Conservation (phyloP, 2,888 invertebrate genomes). For the Bursaphelenchus okinawaensis region DNA sequence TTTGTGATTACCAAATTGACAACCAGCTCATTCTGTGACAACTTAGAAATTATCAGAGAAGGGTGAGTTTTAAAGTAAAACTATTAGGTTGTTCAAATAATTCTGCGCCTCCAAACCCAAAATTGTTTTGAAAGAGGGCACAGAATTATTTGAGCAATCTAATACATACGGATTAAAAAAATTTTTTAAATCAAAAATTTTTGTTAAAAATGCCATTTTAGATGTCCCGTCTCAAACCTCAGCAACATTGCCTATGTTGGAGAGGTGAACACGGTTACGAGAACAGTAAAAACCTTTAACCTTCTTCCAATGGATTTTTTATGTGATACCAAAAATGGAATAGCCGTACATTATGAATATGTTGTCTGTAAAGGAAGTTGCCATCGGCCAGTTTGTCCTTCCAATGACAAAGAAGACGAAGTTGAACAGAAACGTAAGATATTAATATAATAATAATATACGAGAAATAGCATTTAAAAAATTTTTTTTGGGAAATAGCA, state of each 20-base stretch:
- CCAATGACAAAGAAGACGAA: neutral
- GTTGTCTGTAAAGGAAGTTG: neutral
- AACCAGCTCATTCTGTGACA: neutral
- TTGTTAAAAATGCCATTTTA: too few relatives aligned
- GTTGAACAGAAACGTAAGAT: neutral
- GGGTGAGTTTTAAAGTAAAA: too few relatives aligned
- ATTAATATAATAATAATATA: too few relatives aligned
- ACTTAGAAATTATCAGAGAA: neutral
- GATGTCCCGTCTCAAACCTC: neutral
- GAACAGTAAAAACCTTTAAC: neutral
- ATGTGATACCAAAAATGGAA: neutral
- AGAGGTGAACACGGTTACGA: neutral
- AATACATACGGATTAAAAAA: too few relatives aligned
- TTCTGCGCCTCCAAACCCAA: too few relatives aligned
- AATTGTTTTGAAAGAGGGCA: too few relatives aligned
- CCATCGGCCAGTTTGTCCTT: neutral
- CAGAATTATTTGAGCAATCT: too few relatives aligned
- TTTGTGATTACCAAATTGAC: neutral
- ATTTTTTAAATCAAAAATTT: too few relatives aligned
- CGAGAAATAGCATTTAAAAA: too few relatives aligned
- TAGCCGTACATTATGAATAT: neutral
- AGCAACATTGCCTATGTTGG: neutral
- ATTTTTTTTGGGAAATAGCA: too few relatives aligned
- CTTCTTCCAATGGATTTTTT: neutral
- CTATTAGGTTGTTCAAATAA: too few relatives aligned